Evolutionary conservation across 2,113 vertebrate genomes (phyloP).

Genomic region (Chiloscyllium plagiosum): DNA sequence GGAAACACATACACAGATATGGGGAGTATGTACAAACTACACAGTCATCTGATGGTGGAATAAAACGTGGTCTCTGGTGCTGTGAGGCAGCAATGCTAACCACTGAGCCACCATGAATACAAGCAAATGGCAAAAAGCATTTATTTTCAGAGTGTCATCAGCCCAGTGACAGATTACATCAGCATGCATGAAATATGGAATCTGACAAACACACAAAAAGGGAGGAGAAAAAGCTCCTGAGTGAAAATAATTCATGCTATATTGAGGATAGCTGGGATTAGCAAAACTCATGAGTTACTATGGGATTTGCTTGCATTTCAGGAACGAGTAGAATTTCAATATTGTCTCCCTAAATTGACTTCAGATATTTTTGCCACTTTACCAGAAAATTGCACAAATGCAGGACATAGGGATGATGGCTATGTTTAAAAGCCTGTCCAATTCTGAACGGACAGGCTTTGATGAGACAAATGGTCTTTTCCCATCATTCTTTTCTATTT

Average conservation of each 20-base stretch:
- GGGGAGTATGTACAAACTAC: no score
- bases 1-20: no score
- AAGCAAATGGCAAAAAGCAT: neutral
- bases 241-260: neutral
- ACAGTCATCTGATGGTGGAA: no score
- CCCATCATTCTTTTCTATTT: neutral
- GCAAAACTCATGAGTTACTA: conserved; percentile 1
- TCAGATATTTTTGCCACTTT: neutral
- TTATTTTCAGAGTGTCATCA: neutral
- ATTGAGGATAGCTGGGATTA: neutral
- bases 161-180: neutral
- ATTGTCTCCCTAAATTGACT: neutral
- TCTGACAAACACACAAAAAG: neutral
- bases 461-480: neutral
- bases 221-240: neutral
- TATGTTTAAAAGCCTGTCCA: neutral
- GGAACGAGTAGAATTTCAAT: neutral
- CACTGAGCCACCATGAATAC: no score
- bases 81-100: no score
- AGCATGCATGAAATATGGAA: neutral
- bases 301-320: neutral
- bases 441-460: neutral
- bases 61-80: no score
- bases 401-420: neutral
- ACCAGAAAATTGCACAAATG: neutral